Evolutionary conservation across 2,797 vertebrate genomes (phyloP).

Genomic region (Cyprinella venusta): DNA sequence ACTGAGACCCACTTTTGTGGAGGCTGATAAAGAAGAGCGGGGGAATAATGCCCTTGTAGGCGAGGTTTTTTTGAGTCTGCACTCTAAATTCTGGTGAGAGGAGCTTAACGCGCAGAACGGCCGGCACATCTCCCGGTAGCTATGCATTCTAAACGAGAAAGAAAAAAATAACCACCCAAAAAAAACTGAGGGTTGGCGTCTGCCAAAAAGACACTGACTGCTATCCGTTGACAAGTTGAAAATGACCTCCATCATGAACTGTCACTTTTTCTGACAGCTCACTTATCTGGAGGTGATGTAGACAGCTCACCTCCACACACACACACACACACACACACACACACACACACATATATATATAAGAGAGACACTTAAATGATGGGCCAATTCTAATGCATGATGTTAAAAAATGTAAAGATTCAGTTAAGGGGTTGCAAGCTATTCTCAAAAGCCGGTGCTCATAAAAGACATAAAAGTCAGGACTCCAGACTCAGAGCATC

Average conservation of each 20-base stretch:
- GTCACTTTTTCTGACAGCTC: conserved; percentile 36
- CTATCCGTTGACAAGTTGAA: conserved; percentile 26
- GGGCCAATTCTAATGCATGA: background rate
- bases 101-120: conserved; percentile 9
- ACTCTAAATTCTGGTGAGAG: conserved; percentile 26
- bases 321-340: too few species aligned
- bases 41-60: conserved; percentile 55
- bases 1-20: conserved; percentile 68
- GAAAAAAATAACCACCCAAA: background rate
- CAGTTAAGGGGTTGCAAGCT: conserved; percentile 10
- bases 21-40: conserved; percentile 50
- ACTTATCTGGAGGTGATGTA: conserved; percentile 43
- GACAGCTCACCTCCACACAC: background rate
- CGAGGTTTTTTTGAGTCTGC: conserved; percentile 37
- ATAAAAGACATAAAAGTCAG: conserved; percentile 51
- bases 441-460: conserved; percentile 47
- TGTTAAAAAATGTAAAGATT: background rate
- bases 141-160: conserved; percentile 27
- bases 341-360: too few species aligned
- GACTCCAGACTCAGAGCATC: conserved; percentile 62
- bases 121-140: conserved; percentile 1
- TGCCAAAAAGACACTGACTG: background rate
- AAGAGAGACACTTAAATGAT: background rate
- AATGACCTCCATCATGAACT: conserved; percentile 29
- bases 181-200: background rate